Evolutionary conservation across 2,113 vertebrate species (phyloP), one percentile per base, ranked within the genome.

Genomic region (Anoura caudifer): DNA sequence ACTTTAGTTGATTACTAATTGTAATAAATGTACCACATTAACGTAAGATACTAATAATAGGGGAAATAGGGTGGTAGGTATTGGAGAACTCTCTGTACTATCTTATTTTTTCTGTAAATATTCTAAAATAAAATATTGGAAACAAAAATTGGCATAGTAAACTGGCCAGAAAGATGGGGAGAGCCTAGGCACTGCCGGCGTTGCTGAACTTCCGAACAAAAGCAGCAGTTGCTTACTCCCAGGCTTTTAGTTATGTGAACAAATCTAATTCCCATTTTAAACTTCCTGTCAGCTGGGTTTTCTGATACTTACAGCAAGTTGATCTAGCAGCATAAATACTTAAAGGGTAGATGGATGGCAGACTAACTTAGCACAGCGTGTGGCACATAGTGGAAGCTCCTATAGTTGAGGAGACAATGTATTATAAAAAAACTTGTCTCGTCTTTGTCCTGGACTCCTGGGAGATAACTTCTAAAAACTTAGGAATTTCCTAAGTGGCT

Each of bases 221-320:
- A 85, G 28, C 59, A 95, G 33, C 31, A 83, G 36, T 76, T 50
- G 41, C 88, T 61, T 72, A 75, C 70, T 41, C 17, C 69, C 47
- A 36, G 16, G 7, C 87, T 81, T 65, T 73, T 80, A 81, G n/a
- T 36, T 63, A 65, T 14, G 17, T 72, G 41, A 95, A n/a, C 77
- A 93, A 83, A 43, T 79, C 81, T 38, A 89, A 84, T 77, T 92
- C 26, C 36, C 73, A 22, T 75, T 92, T 83, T 93, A 47, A 92
- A 94, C 87, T 92, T 63, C 36, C 52, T 77, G 9, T 86, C 86
- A 19, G 7, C 73, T 73, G 61, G n/a, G 14, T 72, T 95, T 95
- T 86, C 90, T 91, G 31, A n/a, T 88, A 15, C 72, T 88, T 93
- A 10, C 26, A 82, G 84, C 24, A 87, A 92, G 45, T 38, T 92